These are phyloP conservation scores for Gallinago undulata DNA, from an alignment of 2,113 vertebrate species.

Conservation along the genomic window DNA sequence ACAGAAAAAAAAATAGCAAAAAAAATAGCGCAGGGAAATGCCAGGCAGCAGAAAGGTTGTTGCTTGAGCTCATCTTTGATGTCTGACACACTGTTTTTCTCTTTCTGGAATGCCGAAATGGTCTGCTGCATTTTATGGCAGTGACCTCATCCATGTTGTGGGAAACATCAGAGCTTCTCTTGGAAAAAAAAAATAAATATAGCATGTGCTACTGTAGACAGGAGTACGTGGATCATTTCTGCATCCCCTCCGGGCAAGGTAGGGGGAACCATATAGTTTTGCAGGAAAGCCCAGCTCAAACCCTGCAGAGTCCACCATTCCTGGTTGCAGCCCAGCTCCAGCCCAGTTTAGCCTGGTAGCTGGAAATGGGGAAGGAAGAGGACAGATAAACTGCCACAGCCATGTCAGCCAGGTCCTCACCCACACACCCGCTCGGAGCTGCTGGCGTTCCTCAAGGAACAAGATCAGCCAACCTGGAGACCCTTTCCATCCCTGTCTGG, in stretches of 20 bases:
- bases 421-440: not conserved
- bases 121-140: accelerated
- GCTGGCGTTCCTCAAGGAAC: not conserved
- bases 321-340: not conserved
- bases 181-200: not conserved
- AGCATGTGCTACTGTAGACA: not conserved
- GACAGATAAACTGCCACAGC: not conserved
- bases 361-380: not conserved
- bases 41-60: not conserved
- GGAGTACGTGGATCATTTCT: not conserved
- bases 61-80: not conserved
- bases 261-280: not conserved
- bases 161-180: not conserved
- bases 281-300: not conserved
- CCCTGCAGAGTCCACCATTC: not conserved
- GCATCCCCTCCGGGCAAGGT: not conserved
- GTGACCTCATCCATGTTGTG: not conserved
- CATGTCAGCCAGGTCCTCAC: not conserved
- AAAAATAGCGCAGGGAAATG: not conserved
- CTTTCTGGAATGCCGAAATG: not conserved
- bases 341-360: not conserved
- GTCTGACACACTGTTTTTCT: not conserved
- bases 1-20: not conserved
- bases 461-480: not conserved
- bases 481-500: no score